phyloP scores from a whole-genome alignment of 2,888 invertebrate species.

The Coelopa pilipes region DNA sequence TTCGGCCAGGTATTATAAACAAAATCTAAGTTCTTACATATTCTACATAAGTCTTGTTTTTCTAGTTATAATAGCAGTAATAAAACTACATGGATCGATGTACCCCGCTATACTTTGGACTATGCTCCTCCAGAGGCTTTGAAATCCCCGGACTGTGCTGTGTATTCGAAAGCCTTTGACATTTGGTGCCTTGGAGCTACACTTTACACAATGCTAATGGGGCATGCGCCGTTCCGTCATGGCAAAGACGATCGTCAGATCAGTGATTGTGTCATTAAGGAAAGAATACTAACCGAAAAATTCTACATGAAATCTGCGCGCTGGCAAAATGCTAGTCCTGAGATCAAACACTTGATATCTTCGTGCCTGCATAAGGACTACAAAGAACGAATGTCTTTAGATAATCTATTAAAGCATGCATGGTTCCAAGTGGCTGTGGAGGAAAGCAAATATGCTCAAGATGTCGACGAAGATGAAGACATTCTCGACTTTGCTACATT shows the following conservation, averaged over 20 bases:
- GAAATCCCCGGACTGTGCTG: constrained; percentile 56
- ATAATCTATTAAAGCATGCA: constrained; percentile 67
- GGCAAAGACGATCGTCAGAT: constrained; percentile 48
- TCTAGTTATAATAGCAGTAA: constrained; percentile 51
- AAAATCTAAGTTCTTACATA: neutral
- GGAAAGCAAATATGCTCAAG: neutral
- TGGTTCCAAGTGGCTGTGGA: constrained; percentile 54
- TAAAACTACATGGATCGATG: constrained; percentile 55
- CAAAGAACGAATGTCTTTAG: constrained; percentile 51
- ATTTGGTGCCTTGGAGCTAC: constrained; percentile 96
- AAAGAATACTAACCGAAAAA: constrained; percentile 56
- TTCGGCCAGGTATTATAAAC: constrained; percentile 74
- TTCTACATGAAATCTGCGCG: constrained; percentile 54
- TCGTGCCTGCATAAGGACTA: constrained; percentile 56
- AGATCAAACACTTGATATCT: constrained; percentile 52
- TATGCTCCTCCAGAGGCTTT: constrained; percentile 97
- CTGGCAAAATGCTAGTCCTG: constrained; percentile 54
- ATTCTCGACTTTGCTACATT: constrained; percentile 22
- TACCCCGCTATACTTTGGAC: constrained; percentile 87
- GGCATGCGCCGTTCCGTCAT: constrained; percentile 82
- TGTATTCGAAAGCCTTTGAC: constrained; percentile 92
- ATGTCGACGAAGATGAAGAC: constrained; percentile 22
- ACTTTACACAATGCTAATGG: constrained; percentile 78
- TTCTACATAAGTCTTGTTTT: constrained; percentile 25
- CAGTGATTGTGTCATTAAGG: constrained; percentile 48